These are phyloP conservation scores for Antigone vipio DNA, from an alignment of 2,113 vertebrate species.

Conservation along the genomic window DNA sequence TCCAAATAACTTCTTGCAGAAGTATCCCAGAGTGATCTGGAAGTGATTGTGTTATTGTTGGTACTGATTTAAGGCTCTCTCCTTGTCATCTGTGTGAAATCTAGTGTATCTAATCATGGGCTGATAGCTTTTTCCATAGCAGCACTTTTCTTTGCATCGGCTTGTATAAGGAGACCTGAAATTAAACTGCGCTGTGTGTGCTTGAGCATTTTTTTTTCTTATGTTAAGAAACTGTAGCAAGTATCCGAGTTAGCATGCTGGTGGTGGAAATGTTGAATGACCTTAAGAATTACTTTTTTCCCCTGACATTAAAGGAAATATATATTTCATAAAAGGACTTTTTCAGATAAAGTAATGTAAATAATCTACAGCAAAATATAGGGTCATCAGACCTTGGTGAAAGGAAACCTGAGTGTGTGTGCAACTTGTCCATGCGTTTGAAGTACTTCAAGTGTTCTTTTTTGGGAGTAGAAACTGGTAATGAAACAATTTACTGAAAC, in stretches of 20 bases:
- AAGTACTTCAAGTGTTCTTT: background rate
- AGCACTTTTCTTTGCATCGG: background rate
- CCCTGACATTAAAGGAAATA: background rate
- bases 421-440: background rate
- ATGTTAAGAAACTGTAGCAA: background rate
- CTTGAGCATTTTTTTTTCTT: background rate
- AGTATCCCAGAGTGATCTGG: background rate
- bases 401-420: background rate
- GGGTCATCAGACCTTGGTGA: background rate
- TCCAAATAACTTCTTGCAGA: background rate
- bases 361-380: background rate
- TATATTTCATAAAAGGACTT: background rate
- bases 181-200: background rate
- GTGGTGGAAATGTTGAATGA: background rate
- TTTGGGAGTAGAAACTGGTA: background rate
- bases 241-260: background rate
- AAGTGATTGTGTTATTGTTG: background rate
- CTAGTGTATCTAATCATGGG: background rate
- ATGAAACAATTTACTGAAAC: background rate
- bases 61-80: background rate
- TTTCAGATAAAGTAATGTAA: background rate
- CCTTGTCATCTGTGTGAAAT: background rate
- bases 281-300: background rate
- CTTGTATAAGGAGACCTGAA: background rate
- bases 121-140: background rate